Evolutionary conservation across 2,888 invertebrate species (phyloP).

Genomic region (Cataglyphis livida): DNA sequence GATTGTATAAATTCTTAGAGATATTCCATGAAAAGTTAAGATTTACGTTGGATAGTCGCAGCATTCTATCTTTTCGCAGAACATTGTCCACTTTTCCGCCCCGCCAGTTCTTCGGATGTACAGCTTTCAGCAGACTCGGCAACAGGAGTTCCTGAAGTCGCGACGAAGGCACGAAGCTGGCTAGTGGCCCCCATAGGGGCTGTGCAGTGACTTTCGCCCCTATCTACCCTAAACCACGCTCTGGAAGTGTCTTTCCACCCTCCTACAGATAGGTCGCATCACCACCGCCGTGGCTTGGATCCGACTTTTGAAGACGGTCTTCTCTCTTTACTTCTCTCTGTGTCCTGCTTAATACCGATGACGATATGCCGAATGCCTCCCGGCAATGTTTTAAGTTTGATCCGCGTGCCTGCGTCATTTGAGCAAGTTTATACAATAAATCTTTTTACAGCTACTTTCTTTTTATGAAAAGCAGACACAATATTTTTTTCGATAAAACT

Average conservation of each 20-base stretch:
- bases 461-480: neutral
- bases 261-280: conserved; percentile 69
- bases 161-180: conserved; percentile 80
- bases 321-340: conserved; percentile 53
- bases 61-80: conserved; percentile 55
- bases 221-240: conserved; percentile 79
- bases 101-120: conserved; percentile 69
- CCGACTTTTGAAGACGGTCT: conserved; percentile 61
- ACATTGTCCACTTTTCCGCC: conserved; percentile 62
- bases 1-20: neutral
- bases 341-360: conserved; percentile 70
- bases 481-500: conserved; percentile 7
- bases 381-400: conserved; percentile 71
- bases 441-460: conserved; percentile 8
- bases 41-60: conserved; percentile 33
- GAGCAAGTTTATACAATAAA: conserved; percentile 13
- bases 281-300: conserved; percentile 61
- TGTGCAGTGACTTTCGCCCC: conserved; percentile 83
- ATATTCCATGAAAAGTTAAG: conserved; percentile 9
- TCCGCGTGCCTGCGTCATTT: conserved; percentile 41
- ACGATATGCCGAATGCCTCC: conserved; percentile 72
- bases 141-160: conserved; percentile 82
- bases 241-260: conserved; percentile 73
- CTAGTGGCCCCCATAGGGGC: conserved; percentile 84
- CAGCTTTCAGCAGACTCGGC: conserved; percentile 83